Base-by-base conservation (phyloP, 2,113 vertebrate genomes). In the Ranitomeya variabilis region DNA sequence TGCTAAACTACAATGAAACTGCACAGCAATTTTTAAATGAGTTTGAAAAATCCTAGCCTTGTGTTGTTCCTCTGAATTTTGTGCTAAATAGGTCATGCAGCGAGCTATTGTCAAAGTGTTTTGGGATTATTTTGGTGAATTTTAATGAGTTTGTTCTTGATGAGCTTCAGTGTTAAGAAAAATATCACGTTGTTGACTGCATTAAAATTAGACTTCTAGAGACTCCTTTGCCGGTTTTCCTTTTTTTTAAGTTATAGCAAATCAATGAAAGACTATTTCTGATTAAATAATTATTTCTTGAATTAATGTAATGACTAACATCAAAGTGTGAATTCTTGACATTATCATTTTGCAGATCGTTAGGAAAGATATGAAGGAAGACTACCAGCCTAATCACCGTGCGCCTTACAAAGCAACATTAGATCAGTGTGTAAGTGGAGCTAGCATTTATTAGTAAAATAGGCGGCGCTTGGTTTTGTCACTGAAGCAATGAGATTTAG, bases 251-350 rank as follows among this genome's bases (percentile, higher is more conserved):
- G 80, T 81, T 21, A 81, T 59, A 59, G 16, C 59, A 87, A 80
- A 81, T 73, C 52, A 81, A 87, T 79, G 23, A 81, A 77, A 81
- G 69, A 87, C 78, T 18, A 45, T 81, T 87, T 87, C 77, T 81
- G 86, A 87, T 81, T 71, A 87, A 87, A 87, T 81, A 87, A 71
- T 80, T 80, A 87, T 87, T 64, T 80, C 52, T 71, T 87, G 78
- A 87, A 87, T 87, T 87, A 87, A 87, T 81, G 86, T 81, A 87
- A 87, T 80, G 86, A 87, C 86, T 87, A 80, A 81, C 64, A 87
- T 87, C 78, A 86, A 86, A 86, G 85, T 45, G 4, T 60, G 37
- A 62, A 86, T 81, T 81, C 77, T 80, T 87, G 77, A 87, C 86
- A 87, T 81, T 80, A 80, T 59, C 62, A 80, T 78, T 86, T 86